These are phyloP conservation scores for Enteromius viviparus DNA, from an alignment of 2,797 vertebrate species.

Conservation along the genomic window DNA sequence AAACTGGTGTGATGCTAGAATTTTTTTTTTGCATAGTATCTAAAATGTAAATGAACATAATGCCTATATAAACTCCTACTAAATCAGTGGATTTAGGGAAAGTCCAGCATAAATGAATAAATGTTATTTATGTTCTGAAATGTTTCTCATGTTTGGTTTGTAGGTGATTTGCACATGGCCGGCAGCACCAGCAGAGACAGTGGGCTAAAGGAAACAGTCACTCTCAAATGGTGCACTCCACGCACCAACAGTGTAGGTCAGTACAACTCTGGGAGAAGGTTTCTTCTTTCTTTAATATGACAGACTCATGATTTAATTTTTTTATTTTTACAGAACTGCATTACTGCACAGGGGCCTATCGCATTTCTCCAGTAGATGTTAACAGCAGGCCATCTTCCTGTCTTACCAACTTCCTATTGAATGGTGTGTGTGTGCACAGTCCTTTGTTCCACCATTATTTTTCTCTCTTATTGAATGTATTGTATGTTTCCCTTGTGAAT, in stretches of 20 bases:
- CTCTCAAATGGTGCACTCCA: slow-evolving; percentile 97
- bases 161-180: slow-evolving; percentile 88
- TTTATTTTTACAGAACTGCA: slow-evolving; percentile 84
- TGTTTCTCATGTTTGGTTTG: slow-evolving; percentile 31
- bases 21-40: not conserved
- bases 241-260: slow-evolving; percentile 90
- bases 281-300: not conserved
- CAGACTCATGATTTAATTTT: not conserved
- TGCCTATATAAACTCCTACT: not conserved
- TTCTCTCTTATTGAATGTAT: not conserved
- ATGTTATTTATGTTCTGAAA: not conserved
- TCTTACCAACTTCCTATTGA: slow-evolving; percentile 97
- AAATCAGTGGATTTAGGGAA: not conserved
- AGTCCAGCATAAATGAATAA: not conserved
- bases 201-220: slow-evolving; percentile 92
- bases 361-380: slow-evolving; percentile 97
- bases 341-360: slow-evolving; percentile 96
- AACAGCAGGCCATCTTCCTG: slow-evolving; percentile 98
- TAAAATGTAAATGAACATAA: not conserved
- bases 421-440: slow-evolving; percentile 76
- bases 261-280: slow-evolving; percentile 58
- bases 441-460: not conserved
- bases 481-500: not conserved
- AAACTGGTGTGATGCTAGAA: not conserved
- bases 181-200: slow-evolving; percentile 89